Evolutionary conservation across 92 coral and sea anemone genomes (phyloP), one percentile per base, ranked within the genome.

Genomic region (Metridium senile): DNA sequence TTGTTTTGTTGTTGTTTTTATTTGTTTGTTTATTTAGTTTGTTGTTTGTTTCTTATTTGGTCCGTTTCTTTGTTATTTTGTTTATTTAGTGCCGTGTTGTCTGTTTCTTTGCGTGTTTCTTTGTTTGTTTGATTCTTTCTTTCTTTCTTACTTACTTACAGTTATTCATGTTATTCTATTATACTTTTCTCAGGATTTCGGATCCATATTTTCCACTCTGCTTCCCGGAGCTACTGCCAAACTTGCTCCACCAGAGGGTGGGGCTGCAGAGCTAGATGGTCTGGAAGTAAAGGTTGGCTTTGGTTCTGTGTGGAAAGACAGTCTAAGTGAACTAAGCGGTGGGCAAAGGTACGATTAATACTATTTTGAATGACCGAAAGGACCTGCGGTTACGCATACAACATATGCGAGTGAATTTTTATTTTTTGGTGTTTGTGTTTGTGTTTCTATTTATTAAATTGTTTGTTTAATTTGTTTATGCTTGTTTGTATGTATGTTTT

Each of bases 181-280:
- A 67, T 46, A 17, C 20, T 34, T 66, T 46, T n/a, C 66, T 58
- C 30, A 94, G 98, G 98, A 94, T 69, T 94, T 94, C 85, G 98
- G 98, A 18, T 94, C 98, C 20, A 94, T 94, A 66, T 94, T 94
- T 58, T 91, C 97, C 7, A 94, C 98, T 20, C 89, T 94, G 1
- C 84, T 94, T 31, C 98, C 98, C 28, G 98, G 98, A 23, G 89
- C 98, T 58, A 87, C 97, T 2, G 98, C 98, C 65, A 94, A 94
- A 79, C 85, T 94, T 13, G 95, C 98, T 9, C 98, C 98, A 22
- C 97, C 98, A 26, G 98, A 94, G 68, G 98, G 98, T 6, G 93
- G 79, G 64, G 89, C n/a, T n/a, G n/a, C 88, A 32, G 98, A 88
- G 45, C 85, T 94, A 25, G 97, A 94, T 43, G 98, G 98, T 27